Evolutionary conservation across 2,797 vertebrate genomes (phyloP), one percentile per base, ranked within the genome.

Genomic region (Petrocephalus sullivani): DNA sequence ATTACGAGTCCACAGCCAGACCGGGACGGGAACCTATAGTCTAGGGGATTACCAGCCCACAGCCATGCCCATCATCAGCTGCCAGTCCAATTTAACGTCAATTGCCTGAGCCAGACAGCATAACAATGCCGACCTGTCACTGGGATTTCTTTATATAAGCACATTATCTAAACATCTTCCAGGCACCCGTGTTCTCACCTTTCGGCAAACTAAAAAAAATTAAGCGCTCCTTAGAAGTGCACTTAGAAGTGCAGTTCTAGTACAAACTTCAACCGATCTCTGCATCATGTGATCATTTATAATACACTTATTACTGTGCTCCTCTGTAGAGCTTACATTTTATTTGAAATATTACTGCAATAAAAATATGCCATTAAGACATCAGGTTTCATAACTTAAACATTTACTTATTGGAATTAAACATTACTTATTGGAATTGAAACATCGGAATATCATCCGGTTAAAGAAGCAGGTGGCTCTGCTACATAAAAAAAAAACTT

Each of bases 91-190:
- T 37, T 5, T 53, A 12, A 8, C 12, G 21, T 54, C 9, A 33
- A 21, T 41, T 16, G 14, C 12, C 7, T 85, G 83, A 28, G 54
- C 84, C 84, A 86, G 56, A 86, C 84, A 60, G 21, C 33, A 6
- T 58, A 57, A 33, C 21, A 51, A 60, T 23, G 53, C 33, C 6
- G 28, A 56, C 16, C 14, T 41, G 23, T 54, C 33, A 23, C 56
- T 86, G 84, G 21, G 28, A 23, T 85, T 51, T 60, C 28, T n/a
- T 28, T n/a, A 60, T 41, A 46, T 58, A 61, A 37, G 58, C 28
- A 64, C 41, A 64, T 87, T 49, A 87, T 87, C 41, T 46, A 49
- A 61, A 64, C 85, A 49, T 60, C 46, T 49, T 87, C 58, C 87
- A 53, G 37, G 85, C 57, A 58, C 9, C 58, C 21, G 19, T 37